These are phyloP conservation scores for Dasypolia templi DNA, from an alignment of 2,888 invertebrate species.

Conservation along the genomic window DNA sequence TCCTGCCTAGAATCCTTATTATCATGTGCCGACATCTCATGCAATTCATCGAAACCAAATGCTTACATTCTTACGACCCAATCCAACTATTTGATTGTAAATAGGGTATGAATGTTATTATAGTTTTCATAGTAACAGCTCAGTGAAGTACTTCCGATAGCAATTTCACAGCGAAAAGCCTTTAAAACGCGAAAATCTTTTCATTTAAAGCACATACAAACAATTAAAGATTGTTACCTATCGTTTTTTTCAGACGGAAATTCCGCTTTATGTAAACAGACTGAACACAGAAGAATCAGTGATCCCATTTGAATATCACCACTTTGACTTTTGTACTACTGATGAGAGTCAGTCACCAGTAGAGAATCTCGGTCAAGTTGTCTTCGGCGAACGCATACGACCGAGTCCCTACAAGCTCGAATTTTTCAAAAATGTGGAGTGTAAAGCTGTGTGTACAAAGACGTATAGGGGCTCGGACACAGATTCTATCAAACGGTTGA, in stretches of 20 bases:
- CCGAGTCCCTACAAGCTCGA: conserved; percentile 97
- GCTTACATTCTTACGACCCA: conserved; percentile 33
- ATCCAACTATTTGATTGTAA: conserved; percentile 21
- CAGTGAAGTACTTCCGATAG: conserved; percentile 21
- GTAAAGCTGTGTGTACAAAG: conserved; percentile 92
- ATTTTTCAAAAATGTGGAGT: conserved; percentile 93
- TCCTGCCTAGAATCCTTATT: conserved; percentile 46
- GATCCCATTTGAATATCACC: conserved; percentile 99
- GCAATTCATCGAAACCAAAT: conserved; percentile 41
- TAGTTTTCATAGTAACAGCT: conserved; percentile 22
- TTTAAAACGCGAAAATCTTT: conserved; percentile 49
- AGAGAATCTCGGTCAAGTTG: conserved; percentile 99
- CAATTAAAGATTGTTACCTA: conserved; percentile 27
- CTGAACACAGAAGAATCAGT: conserved; percentile 99
- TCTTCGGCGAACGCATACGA: conserved; percentile 99
- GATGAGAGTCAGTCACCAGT: conserved; percentile 96
- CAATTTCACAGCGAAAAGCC: conserved; percentile 24
- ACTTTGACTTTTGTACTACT: conserved; percentile 98
- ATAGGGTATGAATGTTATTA: conserved; percentile 23
- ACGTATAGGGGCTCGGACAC: conserved; percentile 92
- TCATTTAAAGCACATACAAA: conserved; percentile 16
- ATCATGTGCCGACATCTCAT: conserved; percentile 57
- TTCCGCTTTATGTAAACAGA: conserved; percentile 98
- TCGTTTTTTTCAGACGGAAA: conserved; percentile 94
- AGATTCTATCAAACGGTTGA: conserved; percentile 93